Percentiles rank a stretch among this genome's conserved stretches.
Evolutionary conservation across 92 coral and sea anemone species (phyloP).

Genomic region (Desmophyllum pertusum): DNA sequence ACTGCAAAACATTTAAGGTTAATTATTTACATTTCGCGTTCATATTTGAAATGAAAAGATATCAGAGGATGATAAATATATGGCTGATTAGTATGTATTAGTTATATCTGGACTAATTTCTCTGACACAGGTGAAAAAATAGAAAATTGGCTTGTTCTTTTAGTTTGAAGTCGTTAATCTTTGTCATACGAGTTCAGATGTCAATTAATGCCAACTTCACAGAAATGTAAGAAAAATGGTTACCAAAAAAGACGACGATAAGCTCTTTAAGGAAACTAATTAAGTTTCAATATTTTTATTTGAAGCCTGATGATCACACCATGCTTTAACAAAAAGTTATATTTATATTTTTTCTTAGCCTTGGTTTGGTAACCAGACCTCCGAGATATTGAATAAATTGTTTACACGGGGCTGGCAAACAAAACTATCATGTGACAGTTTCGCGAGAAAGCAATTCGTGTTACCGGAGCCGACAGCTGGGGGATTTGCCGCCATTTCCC

Average conservation of each 20-base stretch:
- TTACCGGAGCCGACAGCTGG: not conserved
- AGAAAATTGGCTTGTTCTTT: not conserved
- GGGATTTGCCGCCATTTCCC: not conserved
- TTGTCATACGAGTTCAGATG: no score
- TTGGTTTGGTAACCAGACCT: not conserved
- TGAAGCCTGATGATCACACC: not conserved
- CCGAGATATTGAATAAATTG: not conserved
- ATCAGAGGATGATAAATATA: no score
- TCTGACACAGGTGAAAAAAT: not conserved
- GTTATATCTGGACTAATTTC: no score
- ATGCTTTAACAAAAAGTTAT: not conserved
- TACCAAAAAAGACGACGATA: not conserved
- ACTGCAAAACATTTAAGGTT: not conserved
- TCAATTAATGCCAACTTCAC: no score
- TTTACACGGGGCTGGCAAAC: not conserved
- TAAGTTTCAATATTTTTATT: not conserved
- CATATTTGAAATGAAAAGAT: not conserved
- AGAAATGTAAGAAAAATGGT: not conserved
- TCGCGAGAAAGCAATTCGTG: not conserved
- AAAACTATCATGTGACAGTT: not conserved
- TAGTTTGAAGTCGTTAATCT: no score
- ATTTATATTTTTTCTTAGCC: not conserved
- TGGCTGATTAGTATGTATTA: no score
- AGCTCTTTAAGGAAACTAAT: not conserved
- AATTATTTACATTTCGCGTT: not conserved